phyloP scores from a whole-genome alignment of 2,113 vertebrate genomes.

The Excalfactoria chinensis region DNA sequence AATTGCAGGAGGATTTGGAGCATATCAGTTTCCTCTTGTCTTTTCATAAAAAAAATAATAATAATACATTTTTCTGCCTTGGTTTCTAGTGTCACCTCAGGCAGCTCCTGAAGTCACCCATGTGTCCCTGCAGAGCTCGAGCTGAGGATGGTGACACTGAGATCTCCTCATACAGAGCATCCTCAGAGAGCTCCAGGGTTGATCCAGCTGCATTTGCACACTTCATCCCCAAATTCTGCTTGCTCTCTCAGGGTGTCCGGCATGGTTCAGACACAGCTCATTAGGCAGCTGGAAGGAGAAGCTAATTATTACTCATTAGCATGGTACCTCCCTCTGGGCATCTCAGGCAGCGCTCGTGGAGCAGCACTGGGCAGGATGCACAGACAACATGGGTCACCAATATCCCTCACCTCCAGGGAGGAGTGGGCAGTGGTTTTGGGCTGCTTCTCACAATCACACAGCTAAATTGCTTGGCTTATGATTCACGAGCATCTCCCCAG shows the following conservation, averaged over 20 bases:
- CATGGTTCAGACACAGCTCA: accelerated
- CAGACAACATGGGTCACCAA: not conserved
- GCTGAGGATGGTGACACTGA: not conserved
- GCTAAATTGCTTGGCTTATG: not conserved
- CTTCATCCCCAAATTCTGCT: not conserved
- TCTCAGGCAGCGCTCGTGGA: not conserved
- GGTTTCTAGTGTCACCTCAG: not conserved
- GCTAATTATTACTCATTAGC: not conserved
- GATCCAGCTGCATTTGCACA: not conserved
- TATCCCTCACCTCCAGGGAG: not conserved
- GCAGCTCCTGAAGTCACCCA: not conserved
- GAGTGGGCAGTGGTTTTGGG: not conserved
- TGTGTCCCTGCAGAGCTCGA: not conserved
- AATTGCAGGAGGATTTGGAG: not conserved
- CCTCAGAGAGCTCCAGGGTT: not conserved
- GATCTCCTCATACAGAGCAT: not conserved
- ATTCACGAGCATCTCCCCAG: not conserved
- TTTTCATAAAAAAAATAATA: not conserved
- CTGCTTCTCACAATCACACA: not conserved
- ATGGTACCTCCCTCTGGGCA: not conserved
- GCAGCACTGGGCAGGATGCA: not conserved
- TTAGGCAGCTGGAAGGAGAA: not conserved
- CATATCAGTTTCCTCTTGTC: not conserved
- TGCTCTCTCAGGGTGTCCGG: accelerated
- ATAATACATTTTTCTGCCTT: not conserved